Percentiles rank a stretch among this genome's conserved stretches.
phyloP scores from a whole-genome alignment of 2,888 invertebrate genomes.

The Lottia gigantea region DNA sequence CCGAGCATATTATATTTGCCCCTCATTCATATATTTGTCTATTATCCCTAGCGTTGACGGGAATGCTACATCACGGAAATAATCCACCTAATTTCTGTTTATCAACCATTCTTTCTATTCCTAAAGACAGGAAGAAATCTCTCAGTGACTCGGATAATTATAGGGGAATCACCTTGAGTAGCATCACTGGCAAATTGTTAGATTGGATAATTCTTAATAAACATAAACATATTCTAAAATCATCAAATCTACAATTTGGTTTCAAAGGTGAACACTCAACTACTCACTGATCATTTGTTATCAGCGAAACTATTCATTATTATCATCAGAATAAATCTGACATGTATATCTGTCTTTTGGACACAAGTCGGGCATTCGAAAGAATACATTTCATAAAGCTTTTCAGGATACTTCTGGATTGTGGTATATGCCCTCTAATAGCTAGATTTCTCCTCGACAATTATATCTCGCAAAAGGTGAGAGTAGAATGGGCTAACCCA shows the following conservation, averaged over 20 bases:
- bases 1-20: too few species aligned
- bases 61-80: too few species aligned
- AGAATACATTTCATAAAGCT: background rate
- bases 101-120: too few species aligned
- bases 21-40: too few species aligned
- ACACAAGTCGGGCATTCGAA: background rate
- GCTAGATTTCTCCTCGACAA: background rate
- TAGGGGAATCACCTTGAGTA: background rate
- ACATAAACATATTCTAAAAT: background rate
- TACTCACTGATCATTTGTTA: background rate
- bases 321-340: background rate
- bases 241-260: constrained; percentile 1
- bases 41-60: too few species aligned
- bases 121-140: constrained; percentile 4
- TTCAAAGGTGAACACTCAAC: constrained; percentile 5
- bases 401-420: background rate
- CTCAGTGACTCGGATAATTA: background rate
- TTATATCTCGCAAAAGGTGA: background rate
- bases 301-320: background rate
- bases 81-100: too few species aligned
- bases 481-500: background rate
- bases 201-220: background rate
- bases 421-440: background rate
- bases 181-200: constrained; percentile 1
- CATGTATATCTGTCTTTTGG: background rate